Base-by-base conservation (phyloP, 1,140 invertebrate genomes). In the Pygmarrhopalites habei region DNA sequence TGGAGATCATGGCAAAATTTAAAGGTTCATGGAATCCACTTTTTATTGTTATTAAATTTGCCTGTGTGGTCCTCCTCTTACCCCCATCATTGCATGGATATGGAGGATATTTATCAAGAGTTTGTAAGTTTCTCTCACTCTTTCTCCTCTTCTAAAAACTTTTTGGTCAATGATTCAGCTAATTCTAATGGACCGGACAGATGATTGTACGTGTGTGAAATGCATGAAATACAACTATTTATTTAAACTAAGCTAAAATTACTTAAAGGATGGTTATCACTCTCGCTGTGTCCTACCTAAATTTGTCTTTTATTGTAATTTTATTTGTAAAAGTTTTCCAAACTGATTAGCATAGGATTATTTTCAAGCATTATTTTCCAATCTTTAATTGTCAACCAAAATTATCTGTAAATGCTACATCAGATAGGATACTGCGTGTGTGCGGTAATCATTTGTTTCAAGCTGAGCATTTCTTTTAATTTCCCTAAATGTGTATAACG, bases 41-140 rank as follows among this genome's bases (percentile, higher is more conserved):
- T 14, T 4, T 19, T 46, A 21, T 46, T 46, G 5, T 46, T 46
- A 3, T 46, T n/a, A n/a, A n/a, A n/a, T n/a, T n/a, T n/a, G n/a
- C n/a, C n/a, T n/a, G n/a, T n/a, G n/a, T n/a, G n/a, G 10, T 46
- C 15, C 21, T 46, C 4, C 4, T 17, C 19, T 46, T 46, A n/a
- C 5, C 19, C 21, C 44, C 44, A 17, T 46, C 44, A 4, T n/a
- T 46, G 5, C 44, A 46, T 21, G 44, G 44, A 46, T 46, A 46
- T 46, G 44, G 44, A 46, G 44, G 44, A 46, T 46, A 46, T 21
- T n/a, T 21, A 46, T 21, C 44, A n/a, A 46, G 44, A 39, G 7
- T 17, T 10, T 39, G 35, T 46, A 46, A 46, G 44, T 46, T 4
- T 10, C 21, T n/a, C 7, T 39, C 17, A 10, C 17, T 10, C 17